These are phyloP conservation scores for Euura saliciscinereae DNA, from an alignment of 1,140 invertebrate genomes.

Conservation along the genomic window DNA sequence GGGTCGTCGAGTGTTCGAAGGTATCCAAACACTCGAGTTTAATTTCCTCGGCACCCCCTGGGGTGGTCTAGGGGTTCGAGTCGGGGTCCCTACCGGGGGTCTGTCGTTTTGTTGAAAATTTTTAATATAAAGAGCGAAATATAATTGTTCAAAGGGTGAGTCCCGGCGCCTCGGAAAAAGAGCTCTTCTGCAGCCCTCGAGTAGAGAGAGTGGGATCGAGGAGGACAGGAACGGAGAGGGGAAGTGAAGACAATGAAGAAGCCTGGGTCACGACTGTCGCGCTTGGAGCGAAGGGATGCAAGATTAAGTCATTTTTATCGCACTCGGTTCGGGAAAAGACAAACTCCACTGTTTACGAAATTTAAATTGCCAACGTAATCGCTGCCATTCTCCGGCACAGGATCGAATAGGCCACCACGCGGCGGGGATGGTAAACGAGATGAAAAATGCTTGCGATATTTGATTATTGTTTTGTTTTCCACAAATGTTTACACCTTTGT, in stretches of 20 bases:
- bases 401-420: too few species aligned
- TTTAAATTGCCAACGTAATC: too few species aligned
- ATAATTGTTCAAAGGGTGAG: conserved; percentile 3
- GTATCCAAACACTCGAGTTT: conserved; percentile 7
- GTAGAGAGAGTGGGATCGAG: conserved; percentile 12
- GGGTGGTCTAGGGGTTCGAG: conserved; percentile 1
- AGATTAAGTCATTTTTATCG: not conserved
- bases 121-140: conserved; percentile 5
- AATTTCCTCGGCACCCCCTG: not conserved
- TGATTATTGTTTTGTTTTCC: not conserved
- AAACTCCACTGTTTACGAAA: too few species aligned
- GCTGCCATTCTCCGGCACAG: too few species aligned
- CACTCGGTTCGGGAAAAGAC: too few species aligned
- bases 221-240: conserved; percentile 16
- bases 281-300: not conserved
- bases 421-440: not conserved
- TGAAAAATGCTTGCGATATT: not conserved
- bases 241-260: conserved; percentile 20
- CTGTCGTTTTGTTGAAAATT: not conserved
- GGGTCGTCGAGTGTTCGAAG: not conserved
- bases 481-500: not conserved
- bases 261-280: not conserved
- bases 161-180: not conserved
- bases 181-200: not conserved
- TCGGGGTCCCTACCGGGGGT: not conserved